Base-by-base conservation (phyloP, 2,113 vertebrate species). In the Calyptomena viridis region DNA sequence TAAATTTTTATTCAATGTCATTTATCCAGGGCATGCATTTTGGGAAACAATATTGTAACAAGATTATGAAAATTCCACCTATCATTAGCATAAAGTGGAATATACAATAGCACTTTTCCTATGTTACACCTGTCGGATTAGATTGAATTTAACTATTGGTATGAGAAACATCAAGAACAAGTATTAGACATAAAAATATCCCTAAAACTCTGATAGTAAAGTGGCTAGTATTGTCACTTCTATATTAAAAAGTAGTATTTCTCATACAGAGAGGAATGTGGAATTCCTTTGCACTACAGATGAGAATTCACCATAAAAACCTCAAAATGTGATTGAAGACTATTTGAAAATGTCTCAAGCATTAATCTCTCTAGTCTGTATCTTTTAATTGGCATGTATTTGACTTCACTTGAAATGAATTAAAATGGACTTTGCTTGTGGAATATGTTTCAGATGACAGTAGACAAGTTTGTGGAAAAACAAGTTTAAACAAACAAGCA, bases 321-420 rank as follows among this genome's bases (percentile, higher is more conserved):
- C 64, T 94, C 68, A 64, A 96, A 93, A 79, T 73, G n/a, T 86
- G 42, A 87, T 69, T 53, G 27, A 81, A 87, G 56, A 95, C 46
- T 42, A 71, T 59, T 63, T 62, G 39, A 93, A 93, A 79, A 74
- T 25, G 90, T 67, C 50, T 80, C 35, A 77, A 44, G 47, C 69
- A 67, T 72, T 82, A 55, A 71, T 90, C 40, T 93, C 56, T n/a
- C 44, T 76, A 17, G 86, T 91, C 52, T 76, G 2, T 62, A 11
- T 92, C 23, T 93, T 92, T 85, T 88, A 93, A 93, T 94, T 96
- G 89, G 19, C n/a, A 47, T 33, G 4, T 62, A 84, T 85, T 94
- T 82, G 56, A 89, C 63, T 78, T 83, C 42, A 73, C 40, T 91
- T 91, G 56, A 95, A 93, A 88, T 2, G 3, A 89, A 46, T 74